Conservation (phyloP, 2,888 invertebrate species). For the Ptycholaimellus sp. region DNA sequence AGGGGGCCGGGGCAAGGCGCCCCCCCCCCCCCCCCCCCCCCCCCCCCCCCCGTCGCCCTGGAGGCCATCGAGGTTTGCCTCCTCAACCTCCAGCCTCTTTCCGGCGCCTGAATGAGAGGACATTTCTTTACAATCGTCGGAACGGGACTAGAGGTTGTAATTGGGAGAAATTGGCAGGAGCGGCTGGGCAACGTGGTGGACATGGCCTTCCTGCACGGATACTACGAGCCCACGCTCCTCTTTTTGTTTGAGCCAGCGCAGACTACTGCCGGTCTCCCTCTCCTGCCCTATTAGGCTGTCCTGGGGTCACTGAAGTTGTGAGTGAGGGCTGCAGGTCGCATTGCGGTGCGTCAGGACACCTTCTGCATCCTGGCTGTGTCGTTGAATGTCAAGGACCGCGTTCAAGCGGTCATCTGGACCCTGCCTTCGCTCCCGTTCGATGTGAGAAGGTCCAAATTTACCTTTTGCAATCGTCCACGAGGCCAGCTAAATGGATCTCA, state of each 20-base stretch:
- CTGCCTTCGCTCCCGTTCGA: slow-evolving; percentile 75
- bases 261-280: slow-evolving; percentile 65
- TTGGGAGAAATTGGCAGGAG: slow-evolving; percentile 46
- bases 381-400: slow-evolving; percentile 38
- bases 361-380: slow-evolving; percentile 90
- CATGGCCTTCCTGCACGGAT: slow-evolving; percentile 87
- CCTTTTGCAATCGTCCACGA: too few relatives aligned
- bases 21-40: too few relatives aligned
- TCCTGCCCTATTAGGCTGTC: background rate
- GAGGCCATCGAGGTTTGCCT: slow-evolving; percentile 2
- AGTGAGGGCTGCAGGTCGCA: background rate
- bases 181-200: slow-evolving; percentile 87
- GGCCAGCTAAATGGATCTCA: too few relatives aligned
- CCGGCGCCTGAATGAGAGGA: too few relatives aligned
- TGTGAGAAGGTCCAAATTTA: too few relatives aligned
- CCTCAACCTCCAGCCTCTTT: background rate
- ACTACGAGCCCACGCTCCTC: slow-evolving; percentile 86
- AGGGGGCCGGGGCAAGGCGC: too few relatives aligned
- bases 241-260: slow-evolving; percentile 84
- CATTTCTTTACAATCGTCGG: background rate
- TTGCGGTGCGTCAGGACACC: slow-evolving; percentile 50
- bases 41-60: slow-evolving; percentile 8
- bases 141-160: background rate
- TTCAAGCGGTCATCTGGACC: slow-evolving; percentile 95
- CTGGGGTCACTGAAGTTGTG: background rate